These are phyloP conservation scores for Pogonophryne albipinna DNA, from an alignment of 2,797 vertebrate genomes.

Conservation along the genomic window DNA sequence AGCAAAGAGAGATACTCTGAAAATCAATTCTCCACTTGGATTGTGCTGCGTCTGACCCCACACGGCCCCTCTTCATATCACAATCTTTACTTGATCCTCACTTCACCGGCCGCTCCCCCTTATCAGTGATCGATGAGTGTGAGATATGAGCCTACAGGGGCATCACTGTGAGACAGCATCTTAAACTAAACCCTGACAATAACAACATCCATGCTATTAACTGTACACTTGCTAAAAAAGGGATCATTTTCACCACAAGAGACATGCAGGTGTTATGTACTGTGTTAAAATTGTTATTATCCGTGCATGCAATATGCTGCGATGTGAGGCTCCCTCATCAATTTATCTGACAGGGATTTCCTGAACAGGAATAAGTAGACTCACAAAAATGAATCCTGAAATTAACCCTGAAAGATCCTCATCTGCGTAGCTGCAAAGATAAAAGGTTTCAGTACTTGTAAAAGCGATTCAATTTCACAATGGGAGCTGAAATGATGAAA, in stretches of 20 bases:
- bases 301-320: neutral
- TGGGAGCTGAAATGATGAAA: conserved; percentile 8
- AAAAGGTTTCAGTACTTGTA: neutral
- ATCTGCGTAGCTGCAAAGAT: conserved; percentile 10
- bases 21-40: conserved; percentile 54
- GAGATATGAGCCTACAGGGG: conserved; percentile 38
- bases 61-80: conserved; percentile 32
- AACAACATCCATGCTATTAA: conserved; percentile 23
- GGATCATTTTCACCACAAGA: neutral
- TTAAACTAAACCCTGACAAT: conserved; percentile 28
- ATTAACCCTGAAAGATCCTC: conserved; percentile 27
- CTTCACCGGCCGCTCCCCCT: conserved; percentile 29
- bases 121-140: conserved; percentile 34
- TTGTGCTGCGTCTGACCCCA: conserved; percentile 11
- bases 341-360: conserved; percentile 28
- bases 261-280: neutral
- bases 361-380: conserved; percentile 5
- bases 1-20: conserved; percentile 31
- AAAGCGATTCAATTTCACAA: neutral
- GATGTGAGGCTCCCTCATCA: conserved; percentile 5
- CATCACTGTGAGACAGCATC: conserved; percentile 33
- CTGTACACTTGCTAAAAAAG: neutral
- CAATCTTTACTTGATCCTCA: conserved; percentile 52
- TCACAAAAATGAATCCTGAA: conserved; percentile 22
- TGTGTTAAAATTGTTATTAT: neutral